phyloP scores from a whole-genome alignment of 2,113 vertebrate genomes.

The Mus pahari region DNA sequence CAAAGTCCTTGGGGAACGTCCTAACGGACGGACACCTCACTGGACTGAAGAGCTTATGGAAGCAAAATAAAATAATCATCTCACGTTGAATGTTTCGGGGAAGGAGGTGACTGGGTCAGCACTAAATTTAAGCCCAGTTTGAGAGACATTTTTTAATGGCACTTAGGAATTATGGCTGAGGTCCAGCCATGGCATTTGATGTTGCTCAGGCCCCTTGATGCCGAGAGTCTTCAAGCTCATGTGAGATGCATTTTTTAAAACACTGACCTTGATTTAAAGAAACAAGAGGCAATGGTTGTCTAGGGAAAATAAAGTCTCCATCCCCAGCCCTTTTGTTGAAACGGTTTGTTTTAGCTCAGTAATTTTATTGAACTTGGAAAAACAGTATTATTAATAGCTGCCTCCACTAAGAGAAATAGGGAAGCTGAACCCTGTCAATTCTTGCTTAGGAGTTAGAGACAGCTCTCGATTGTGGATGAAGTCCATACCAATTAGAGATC shows the following conservation, averaged over 20 bases:
- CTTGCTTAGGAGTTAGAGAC: conserved; percentile 73
- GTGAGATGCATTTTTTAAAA: conserved; percentile 84
- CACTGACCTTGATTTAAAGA: conserved; percentile 85
- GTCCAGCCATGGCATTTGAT: conserved; percentile 81
- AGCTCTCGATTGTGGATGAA: conserved; percentile 64
- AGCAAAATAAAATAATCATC: conserved; percentile 83
- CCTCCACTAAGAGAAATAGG: conserved; percentile 74
- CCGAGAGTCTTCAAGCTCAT: conserved; percentile 85
- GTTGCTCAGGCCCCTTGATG: conserved; percentile 85
- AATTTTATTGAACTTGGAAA: conserved; percentile 85
- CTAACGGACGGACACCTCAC: conserved; percentile 62
- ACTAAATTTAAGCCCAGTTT: conserved; percentile 86
- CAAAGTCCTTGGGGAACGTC: conserved; percentile 61
- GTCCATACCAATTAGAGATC: conserved; percentile 57
- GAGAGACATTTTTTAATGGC: conserved; percentile 84
- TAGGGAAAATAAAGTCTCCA: conserved; percentile 77
- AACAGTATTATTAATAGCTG: conserved; percentile 82
- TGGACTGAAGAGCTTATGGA: conserved; percentile 79
- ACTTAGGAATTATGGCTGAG: conserved; percentile 85
- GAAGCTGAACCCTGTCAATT: conserved; percentile 78
- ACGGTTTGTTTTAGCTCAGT: conserved; percentile 83
- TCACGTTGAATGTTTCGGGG: conserved; percentile 80
- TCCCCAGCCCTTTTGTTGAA: conserved; percentile 78
- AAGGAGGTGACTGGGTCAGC: conserved; percentile 85
- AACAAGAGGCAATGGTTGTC: conserved; percentile 82